These are phyloP conservation scores for Heliconius hortense DNA, from an alignment of 2,888 invertebrate genomes.

Conservation along the genomic window DNA sequence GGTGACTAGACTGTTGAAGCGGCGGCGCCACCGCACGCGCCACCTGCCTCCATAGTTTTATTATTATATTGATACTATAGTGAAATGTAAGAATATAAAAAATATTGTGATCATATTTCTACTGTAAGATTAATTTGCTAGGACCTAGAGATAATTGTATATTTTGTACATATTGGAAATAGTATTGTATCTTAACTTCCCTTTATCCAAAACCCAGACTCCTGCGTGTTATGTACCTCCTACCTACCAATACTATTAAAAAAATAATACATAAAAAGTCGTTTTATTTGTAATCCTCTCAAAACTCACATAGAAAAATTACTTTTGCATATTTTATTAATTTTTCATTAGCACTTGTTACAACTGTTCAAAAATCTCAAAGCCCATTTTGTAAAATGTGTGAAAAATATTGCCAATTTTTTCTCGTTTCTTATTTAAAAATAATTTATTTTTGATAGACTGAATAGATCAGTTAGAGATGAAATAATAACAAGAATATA, in stretches of 20 bases:
- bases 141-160: conserved; percentile 77
- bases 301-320: background rate
- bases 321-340: too few species aligned
- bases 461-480: background rate
- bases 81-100: conserved; percentile 76
- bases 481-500: background rate
- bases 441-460: background rate
- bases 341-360: too few species aligned
- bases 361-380: too few species aligned
- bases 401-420: background rate
- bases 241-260: conserved; percentile 84
- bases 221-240: conserved; percentile 83
- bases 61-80: conserved; percentile 51
- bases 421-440: background rate
- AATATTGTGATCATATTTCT: conserved; percentile 82
- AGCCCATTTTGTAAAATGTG: background rate
- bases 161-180: conserved; percentile 83
- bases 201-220: conserved; percentile 81
- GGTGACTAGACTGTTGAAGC: conserved; percentile 70
- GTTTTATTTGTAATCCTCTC: conserved; percentile 49
- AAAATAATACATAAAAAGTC: conserved; percentile 77
- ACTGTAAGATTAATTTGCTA: conserved; percentile 76
- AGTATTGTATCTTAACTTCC: conserved; percentile 82
- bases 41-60: conserved; percentile 52
- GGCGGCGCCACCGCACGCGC: conserved; percentile 60